phyloP scores from a whole-genome alignment of 2,113 vertebrate genomes.

The Gavia stellata region DNA sequence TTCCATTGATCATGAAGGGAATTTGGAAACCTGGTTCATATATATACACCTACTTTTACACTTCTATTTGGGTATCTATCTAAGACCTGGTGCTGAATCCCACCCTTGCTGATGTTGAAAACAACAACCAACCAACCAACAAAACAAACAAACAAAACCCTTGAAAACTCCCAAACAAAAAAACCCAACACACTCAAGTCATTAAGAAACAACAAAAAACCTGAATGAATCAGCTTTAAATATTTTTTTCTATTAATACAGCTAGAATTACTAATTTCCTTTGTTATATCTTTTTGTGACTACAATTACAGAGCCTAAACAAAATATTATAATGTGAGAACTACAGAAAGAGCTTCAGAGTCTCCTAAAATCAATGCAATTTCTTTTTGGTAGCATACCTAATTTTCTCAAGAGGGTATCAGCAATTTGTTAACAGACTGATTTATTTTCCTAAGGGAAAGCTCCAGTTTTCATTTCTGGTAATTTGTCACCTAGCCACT shows the following conservation, averaged over 20 bases:
- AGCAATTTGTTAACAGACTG: slow-evolving; percentile 18
- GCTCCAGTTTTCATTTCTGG: neutral
- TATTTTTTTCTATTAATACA: neutral
- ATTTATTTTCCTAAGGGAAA: slow-evolving; percentile 17
- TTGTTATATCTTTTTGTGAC: neutral
- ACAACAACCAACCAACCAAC: too few species aligned
- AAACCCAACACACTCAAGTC: neutral
- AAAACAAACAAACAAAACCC: neutral
- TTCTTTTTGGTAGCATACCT: neutral
- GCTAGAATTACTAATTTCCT: neutral
- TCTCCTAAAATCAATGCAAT: neutral
- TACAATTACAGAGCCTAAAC: neutral
- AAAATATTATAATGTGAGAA: neutral
- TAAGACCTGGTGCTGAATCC: neutral
- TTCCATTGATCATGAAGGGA: neutral
- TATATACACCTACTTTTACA: neutral
- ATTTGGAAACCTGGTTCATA: neutral
- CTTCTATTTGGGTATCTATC: neutral
- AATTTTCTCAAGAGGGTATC: slow-evolving; percentile 5
- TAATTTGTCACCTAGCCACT: slow-evolving; percentile 17
- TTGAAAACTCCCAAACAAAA: neutral
- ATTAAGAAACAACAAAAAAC: neutral
- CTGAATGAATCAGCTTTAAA: neutral
- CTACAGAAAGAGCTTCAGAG: neutral
- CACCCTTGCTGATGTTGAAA: neutral